Conservation (phyloP, 2,888 invertebrate species). For the Theretra japonica region DNA sequence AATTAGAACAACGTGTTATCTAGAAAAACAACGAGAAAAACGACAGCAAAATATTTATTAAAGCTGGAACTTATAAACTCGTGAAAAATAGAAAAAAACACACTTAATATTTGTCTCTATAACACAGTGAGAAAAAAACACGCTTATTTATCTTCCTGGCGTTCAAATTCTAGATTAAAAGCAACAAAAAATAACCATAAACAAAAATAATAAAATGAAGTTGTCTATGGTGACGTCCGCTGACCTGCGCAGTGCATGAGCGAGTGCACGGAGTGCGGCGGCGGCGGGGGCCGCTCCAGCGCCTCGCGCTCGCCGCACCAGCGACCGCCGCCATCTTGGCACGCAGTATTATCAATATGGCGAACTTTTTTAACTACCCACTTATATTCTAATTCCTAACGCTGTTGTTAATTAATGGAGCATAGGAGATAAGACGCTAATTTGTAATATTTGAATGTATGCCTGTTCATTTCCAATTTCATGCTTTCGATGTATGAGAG, state of each 20-base stretch:
- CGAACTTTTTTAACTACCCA: neutral
- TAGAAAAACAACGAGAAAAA: neutral
- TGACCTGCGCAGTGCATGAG: constrained; percentile 93
- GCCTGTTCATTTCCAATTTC: too few species aligned
- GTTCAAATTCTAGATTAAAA: neutral
- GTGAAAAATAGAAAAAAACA: neutral
- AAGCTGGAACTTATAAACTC: neutral
- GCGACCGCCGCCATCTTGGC: constrained; percentile 77
- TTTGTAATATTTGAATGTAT: too few species aligned
- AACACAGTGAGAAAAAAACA: neutral
- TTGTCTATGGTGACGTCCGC: constrained; percentile 32
- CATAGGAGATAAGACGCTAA: too few species aligned
- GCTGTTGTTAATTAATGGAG: too few species aligned
- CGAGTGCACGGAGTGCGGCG: constrained; percentile 85
- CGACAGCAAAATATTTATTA: neutral
- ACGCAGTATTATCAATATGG: neutral
- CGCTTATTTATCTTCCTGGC: neutral
- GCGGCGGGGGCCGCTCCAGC: constrained; percentile 89
- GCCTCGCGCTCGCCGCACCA: constrained; percentile 79
- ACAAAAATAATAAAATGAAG: neutral
- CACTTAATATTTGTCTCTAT: neutral
- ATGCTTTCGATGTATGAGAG: too few species aligned
- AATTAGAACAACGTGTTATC: constrained; percentile 36
- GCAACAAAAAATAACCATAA: neutral
- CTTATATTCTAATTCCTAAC: neutral